These are phyloP conservation scores for Oeneis ivallda DNA, from an alignment of 2,888 invertebrate genomes.

Conservation along the genomic window DNA sequence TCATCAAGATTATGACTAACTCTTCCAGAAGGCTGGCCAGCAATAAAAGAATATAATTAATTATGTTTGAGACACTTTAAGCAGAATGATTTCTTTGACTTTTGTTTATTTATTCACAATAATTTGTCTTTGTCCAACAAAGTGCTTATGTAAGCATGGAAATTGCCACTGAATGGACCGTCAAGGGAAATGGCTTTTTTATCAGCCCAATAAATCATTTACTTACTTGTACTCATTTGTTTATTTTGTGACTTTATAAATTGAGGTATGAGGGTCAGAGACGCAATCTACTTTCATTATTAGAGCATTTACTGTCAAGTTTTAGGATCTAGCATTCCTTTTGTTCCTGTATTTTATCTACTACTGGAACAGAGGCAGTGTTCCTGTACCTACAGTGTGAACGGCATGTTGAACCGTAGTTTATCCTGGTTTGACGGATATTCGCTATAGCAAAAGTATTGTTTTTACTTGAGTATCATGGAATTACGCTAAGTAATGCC, in stretches of 20 bases:
- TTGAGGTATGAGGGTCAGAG: neutral
- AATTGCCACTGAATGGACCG: slow-evolving; percentile 20
- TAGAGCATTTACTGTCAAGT: neutral
- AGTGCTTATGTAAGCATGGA: slow-evolving; percentile 20
- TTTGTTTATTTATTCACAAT: slow-evolving; percentile 3
- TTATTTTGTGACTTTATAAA: neutral
- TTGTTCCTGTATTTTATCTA: too few relatives aligned
- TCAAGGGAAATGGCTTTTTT: slow-evolving; percentile 8
- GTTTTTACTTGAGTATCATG: too few relatives aligned
- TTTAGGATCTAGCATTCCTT: too few relatives aligned
- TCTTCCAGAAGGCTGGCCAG: neutral
- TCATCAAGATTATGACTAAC: neutral
- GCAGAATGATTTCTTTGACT: neutral
- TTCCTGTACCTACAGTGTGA: too few relatives aligned
- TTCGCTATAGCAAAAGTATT: too few relatives aligned
- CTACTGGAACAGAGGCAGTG: too few relatives aligned
- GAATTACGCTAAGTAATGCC: too few relatives aligned
- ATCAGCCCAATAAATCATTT: slow-evolving; percentile 10
- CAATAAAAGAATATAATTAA: slow-evolving; percentile 1
- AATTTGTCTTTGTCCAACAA: slow-evolving; percentile 21
- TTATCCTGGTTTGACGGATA: too few relatives aligned
- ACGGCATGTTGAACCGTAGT: too few relatives aligned
- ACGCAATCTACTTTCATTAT: neutral
- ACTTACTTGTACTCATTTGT: neutral
- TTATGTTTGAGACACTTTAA: neutral